phyloP scores from a whole-genome alignment of 2,888 invertebrate genomes.

The Plutella xylostella region DNA sequence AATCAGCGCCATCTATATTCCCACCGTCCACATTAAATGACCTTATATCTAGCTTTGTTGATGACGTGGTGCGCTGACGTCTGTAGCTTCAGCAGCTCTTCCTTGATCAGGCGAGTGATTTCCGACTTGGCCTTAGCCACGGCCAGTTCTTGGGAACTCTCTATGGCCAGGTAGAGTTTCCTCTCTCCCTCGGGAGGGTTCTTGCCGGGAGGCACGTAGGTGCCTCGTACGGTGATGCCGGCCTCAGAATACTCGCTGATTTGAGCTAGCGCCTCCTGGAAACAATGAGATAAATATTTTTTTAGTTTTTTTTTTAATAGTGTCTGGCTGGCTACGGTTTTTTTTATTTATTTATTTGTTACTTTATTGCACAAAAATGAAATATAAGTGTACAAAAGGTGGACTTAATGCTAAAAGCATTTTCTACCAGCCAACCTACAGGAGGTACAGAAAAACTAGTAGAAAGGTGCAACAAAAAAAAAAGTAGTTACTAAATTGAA shows the following conservation, averaged over 20 bases:
- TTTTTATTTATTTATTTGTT: no score
- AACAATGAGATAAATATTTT: not conserved
- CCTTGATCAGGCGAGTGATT: constrained; percentile 97
- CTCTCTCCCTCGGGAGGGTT: constrained; percentile 92
- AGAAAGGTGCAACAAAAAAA: no score
- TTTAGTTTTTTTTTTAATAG: no score
- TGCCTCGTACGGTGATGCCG: constrained; percentile 98
- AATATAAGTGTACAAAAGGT: no score
- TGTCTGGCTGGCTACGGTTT: no score
- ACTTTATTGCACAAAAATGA: no score
- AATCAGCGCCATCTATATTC: constrained; percentile 9
- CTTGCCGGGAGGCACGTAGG: constrained; percentile 92
- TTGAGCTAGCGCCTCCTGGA: constrained; percentile 94
- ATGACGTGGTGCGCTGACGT: constrained; percentile 88
- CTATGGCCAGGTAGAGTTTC: constrained; percentile 97
- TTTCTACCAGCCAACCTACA: no score
- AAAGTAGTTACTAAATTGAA: no score
- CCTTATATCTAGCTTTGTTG: constrained; percentile 95
- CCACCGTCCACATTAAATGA: constrained; percentile 69
- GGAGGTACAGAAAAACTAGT: no score
- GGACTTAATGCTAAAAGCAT: no score
- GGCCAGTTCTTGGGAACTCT: constrained; percentile 96
- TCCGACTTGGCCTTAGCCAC: constrained; percentile 97
- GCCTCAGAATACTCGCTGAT: constrained; percentile 99
- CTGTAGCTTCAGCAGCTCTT: constrained; percentile 93